Evolutionary conservation across 2,113 vertebrate genomes (phyloP).

Genomic region (Onychostoma macrolepis): DNA sequence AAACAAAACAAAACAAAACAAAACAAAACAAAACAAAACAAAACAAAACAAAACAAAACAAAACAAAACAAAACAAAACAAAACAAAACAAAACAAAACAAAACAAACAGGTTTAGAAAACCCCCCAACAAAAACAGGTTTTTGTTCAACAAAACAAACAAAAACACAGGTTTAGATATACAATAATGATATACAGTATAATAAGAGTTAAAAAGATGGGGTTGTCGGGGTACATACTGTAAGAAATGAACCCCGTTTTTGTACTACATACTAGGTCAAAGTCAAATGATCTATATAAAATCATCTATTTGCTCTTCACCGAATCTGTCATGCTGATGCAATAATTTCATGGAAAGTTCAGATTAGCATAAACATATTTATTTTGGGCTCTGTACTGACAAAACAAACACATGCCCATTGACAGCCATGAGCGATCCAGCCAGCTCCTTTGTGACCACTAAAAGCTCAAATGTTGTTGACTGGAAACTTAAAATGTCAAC

Average conservation of each 20-base stretch:
- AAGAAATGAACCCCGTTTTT: not conserved
- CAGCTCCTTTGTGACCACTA: conserved; percentile 53
- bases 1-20: no score
- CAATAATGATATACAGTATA: not conserved
- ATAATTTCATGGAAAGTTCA: conserved; percentile 57
- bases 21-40: no score
- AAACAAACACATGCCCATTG: conserved; percentile 51
- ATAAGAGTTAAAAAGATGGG: not conserved
- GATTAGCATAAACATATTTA: conserved; percentile 57
- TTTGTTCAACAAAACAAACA: no score
- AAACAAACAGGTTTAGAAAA: no score
- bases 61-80: no score
- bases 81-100: no score
- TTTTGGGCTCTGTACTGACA: conserved; percentile 50
- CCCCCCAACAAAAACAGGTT: no score
- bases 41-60: no score
- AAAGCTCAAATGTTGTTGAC: conserved; percentile 54
- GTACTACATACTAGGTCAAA: conserved; percentile 11
- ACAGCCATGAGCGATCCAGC: conserved; percentile 53
- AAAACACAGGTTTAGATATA: no score
- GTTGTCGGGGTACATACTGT: not conserved
- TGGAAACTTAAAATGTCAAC: conserved; percentile 53
- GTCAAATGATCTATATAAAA: conserved; percentile 6
- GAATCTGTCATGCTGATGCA: conserved; percentile 51
- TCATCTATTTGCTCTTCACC: conserved; percentile 2